phyloP scores from a whole-genome alignment of 1,140 invertebrate genomes.

The Leptopilina boulardi region DNA sequence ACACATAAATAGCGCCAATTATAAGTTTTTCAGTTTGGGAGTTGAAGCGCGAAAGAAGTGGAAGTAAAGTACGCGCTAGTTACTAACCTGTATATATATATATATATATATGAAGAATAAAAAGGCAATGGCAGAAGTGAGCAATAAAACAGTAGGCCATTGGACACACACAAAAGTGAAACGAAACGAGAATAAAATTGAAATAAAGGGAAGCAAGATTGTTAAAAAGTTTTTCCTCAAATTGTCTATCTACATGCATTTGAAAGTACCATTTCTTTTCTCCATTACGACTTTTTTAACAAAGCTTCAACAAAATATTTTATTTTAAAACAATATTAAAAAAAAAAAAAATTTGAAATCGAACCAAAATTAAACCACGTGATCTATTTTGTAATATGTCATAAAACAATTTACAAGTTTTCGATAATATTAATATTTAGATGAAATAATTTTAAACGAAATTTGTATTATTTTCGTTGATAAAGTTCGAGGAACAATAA shows the following conservation, averaged over 20 bases:
- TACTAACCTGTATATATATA: not conserved
- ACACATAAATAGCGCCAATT: constrained; percentile 30
- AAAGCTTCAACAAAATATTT: not conserved
- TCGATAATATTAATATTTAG: too few species aligned
- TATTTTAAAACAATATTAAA: not conserved
- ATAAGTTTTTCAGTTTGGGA: constrained; percentile 30
- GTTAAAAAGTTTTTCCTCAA: constrained; percentile 8
- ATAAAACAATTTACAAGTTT: too few species aligned
- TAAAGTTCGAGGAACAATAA: not conserved
- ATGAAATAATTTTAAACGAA: not conserved
- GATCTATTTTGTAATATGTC: too few species aligned
- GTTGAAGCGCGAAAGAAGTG: constrained; percentile 5
- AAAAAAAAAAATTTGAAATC: not conserved
- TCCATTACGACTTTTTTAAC: not conserved
- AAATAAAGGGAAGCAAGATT: constrained; percentile 10
- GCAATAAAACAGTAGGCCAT: constrained; percentile 24
- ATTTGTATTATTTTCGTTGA: not conserved
- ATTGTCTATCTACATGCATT: not conserved
- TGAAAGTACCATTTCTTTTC: not conserved
- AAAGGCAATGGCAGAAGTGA: not conserved
- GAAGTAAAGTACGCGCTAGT: constrained; percentile 13
- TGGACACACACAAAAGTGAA: constrained; percentile 6
- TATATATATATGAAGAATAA: not conserved
- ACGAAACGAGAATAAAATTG: constrained; percentile 21
- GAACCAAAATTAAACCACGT: too few species aligned